Conservation (phyloP, 2,113 vertebrate species). For the Coracopsis vasa region DNA sequence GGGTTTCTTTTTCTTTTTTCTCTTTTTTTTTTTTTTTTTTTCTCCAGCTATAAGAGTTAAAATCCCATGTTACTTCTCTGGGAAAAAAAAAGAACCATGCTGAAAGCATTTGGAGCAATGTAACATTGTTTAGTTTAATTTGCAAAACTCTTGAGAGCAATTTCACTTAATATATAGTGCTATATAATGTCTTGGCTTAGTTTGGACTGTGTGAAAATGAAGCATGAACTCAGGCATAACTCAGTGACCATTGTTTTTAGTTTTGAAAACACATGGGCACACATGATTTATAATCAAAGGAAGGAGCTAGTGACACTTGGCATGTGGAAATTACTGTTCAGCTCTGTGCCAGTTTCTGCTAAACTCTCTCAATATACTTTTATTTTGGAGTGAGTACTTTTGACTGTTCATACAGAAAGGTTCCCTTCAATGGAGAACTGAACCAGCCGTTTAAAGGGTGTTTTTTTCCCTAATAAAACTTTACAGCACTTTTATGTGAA, state of each 20-base stretch:
- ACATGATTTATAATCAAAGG: not conserved
- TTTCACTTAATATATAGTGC: not conserved
- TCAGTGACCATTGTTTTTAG: not conserved
- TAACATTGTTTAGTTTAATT: not conserved
- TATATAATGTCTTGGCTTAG: not conserved
- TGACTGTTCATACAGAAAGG: conserved; percentile 4
- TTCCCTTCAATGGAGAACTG: not conserved
- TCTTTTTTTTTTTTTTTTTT: not conserved
- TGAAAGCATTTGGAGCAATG: not conserved
- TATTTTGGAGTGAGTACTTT: not conserved
- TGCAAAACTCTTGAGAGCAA: conserved; percentile 12
- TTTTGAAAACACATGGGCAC: not conserved
- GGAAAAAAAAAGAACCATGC: not conserved
- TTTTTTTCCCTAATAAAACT: conserved; percentile 57
- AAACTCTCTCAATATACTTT: not conserved
- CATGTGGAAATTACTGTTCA: not conserved
- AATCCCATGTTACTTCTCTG: not conserved
- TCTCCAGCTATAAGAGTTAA: not conserved
- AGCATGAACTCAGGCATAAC: not conserved
- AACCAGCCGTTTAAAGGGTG: conserved; percentile 17
- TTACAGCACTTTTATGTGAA: not conserved
- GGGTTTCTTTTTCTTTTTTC: not conserved
- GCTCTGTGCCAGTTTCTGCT: not conserved
- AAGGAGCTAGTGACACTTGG: not conserved
- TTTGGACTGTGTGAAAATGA: not conserved